Base-by-base conservation (phyloP, 2,888 invertebrate species). In the Deroplatys truncata region DNA sequence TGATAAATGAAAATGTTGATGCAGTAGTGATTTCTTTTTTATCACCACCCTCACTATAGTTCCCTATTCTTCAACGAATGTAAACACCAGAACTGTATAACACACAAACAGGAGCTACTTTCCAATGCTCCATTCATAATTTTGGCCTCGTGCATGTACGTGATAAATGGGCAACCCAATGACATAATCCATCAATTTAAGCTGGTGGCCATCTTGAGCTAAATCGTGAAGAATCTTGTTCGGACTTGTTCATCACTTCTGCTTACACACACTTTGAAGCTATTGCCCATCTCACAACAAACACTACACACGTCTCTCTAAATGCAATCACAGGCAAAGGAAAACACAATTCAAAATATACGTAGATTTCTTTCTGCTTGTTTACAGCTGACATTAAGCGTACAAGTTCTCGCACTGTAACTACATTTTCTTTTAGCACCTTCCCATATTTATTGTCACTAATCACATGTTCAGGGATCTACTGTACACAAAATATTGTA, bases 131-230 rank as follows among this genome's bases (percentile, higher is more conserved):
- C 43, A 13, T 43, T 43, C 43, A 43, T 43, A 43, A 13, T 9
- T 43, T 43, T 10, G 10, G 7, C 13, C 7, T 72, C 56, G 25
- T 5, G 7, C 56, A 20, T 72, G 56, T 72, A 20, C 1, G 25
- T 20, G 25, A 72, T 25, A 20, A 72, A 72, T 72, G 56, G 20
- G 20, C 56, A 72, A 25, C 25, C 31, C 84, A 87, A 87, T 83
- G 43, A 87, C 87, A 83, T 29, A 87, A 86, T 86, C 86, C 28
- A 31, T n/a, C 28, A 16, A 82, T n/a, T 25, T 35, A 87, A 2
- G 31, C n/a, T 35, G 87, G 87, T 82, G 31, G 87, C 87, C 87
- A 87, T 87, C 87, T 87, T 87, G 83, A 87, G 87, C 87, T 83
- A 35, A n/a, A 86, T 86, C 82, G 29, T 20, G 43, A 29, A 82